Evolutionary conservation across 2,888 invertebrate genomes (phyloP).

Genomic region (Arctia plantaginis): DNA sequence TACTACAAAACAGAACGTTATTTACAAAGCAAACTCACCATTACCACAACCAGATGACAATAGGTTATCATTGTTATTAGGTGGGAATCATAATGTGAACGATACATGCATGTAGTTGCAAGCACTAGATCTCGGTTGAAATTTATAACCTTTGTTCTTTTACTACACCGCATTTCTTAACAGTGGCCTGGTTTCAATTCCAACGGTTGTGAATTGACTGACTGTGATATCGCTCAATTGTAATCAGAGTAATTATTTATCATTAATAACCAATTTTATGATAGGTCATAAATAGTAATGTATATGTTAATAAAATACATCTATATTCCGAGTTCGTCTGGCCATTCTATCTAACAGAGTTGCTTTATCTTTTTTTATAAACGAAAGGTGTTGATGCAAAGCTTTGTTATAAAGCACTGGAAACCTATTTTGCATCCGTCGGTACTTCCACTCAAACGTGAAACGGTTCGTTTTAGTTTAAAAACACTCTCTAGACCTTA

Average conservation of each 20-base stretch:
- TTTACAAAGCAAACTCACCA: constrained; percentile 8
- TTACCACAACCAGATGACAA: constrained; percentile 18
- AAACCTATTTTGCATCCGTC: background rate
- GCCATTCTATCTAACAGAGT: too few species aligned
- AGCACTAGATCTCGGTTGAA: constrained; percentile 21
- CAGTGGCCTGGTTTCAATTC: constrained; percentile 19
- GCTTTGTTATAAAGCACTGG: background rate
- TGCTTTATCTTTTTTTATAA: background rate
- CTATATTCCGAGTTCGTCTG: background rate
- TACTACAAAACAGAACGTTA: background rate
- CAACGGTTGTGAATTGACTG: constrained; percentile 5
- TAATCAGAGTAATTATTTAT: constrained; percentile 9
- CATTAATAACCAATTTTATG: constrained; percentile 9
- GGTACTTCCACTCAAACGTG: background rate
- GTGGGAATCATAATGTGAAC: background rate
- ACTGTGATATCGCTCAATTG: constrained; percentile 14
- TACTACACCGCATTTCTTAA: constrained; percentile 15
- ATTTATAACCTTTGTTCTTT: constrained; percentile 25
- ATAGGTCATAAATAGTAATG: constrained; percentile 11
- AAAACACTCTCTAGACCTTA: too few species aligned
- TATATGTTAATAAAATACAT: background rate
- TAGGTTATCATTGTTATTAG: constrained; percentile 20
- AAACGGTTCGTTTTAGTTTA: too few species aligned
- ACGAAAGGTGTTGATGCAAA: background rate
- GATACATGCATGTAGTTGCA: constrained; percentile 2